A percentile compares a stretch with the other conserved stretches of the same genome.
Evolutionary conservation across 2,113 vertebrate species (phyloP).

Genomic region (Laticauda laticaudata): DNA sequence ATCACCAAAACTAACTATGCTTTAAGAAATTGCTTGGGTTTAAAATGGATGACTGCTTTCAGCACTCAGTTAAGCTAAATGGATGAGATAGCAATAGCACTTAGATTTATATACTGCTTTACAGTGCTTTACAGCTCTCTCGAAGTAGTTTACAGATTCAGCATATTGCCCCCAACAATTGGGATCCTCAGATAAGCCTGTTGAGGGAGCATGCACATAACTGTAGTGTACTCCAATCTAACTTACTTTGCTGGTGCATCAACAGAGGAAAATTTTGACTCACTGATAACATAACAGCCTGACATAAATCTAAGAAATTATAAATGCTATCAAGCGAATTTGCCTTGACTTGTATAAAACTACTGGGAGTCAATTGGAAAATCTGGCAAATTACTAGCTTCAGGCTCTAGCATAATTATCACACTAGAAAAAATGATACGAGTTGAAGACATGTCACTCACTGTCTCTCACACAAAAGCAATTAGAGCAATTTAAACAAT

Average conservation of each 20-base stretch:
- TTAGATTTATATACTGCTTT: too few species aligned
- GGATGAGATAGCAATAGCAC: background rate
- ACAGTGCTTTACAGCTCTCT: too few species aligned
- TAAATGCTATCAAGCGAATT: background rate
- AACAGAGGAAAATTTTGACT: background rate
- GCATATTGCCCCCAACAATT: too few species aligned
- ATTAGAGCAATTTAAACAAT: conserved; percentile 21
- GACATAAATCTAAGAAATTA: background rate
- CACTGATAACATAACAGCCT: background rate
- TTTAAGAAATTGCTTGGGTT: background rate
- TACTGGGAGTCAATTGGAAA: conserved; percentile 1
- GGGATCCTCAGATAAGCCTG: background rate
- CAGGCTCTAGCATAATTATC: conserved; percentile 18
- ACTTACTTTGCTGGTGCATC: background rate
- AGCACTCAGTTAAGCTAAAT: background rate
- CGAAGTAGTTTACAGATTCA: too few species aligned
- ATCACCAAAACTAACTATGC: background rate
- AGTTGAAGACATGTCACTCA: background rate
- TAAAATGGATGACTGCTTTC: background rate
- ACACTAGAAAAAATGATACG: background rate
- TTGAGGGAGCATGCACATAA: background rate
- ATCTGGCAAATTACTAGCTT: conserved; percentile 18
- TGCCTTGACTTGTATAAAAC: conserved; percentile 12
- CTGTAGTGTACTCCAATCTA: background rate
- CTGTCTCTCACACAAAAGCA: background rate